A percentile compares a stretch with the other conserved stretches of the same genome.
phyloP scores from a whole-genome alignment of 2,888 invertebrate genomes.

The Caenorhabditis japonica region DNA sequence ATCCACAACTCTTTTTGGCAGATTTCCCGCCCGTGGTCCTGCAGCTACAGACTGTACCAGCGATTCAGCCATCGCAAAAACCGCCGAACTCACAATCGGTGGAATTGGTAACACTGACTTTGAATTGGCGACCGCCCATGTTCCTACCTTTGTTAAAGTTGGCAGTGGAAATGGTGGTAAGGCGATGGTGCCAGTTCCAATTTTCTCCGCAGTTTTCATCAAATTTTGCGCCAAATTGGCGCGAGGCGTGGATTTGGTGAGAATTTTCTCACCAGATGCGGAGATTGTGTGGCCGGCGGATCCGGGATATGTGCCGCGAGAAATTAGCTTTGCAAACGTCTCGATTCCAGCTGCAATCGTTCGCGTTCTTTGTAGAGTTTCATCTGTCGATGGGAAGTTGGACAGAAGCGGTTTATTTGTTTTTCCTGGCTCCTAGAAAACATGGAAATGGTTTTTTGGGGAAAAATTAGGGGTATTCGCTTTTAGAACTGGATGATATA shows the following conservation, averaged over 20 bases:
- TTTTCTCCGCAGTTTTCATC: slow-evolving; percentile 47
- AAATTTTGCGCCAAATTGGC: slow-evolving; percentile 37
- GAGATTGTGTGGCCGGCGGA: slow-evolving; percentile 63
- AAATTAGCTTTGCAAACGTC: slow-evolving; percentile 64
- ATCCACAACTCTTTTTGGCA: slow-evolving; percentile 6
- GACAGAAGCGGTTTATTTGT: slow-evolving; percentile 35
- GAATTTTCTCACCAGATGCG: slow-evolving; percentile 48
- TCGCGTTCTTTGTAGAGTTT: slow-evolving; percentile 59
- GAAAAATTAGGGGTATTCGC: no score
- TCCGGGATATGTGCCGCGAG: slow-evolving; percentile 65
- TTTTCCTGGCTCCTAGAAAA: slow-evolving; percentile 40
- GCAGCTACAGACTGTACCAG: slow-evolving; percentile 34
- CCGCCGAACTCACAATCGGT: slow-evolving; percentile 23
- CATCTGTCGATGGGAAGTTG: slow-evolving; percentile 34
- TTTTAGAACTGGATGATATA: no score
- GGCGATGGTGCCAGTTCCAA: slow-evolving; percentile 44
- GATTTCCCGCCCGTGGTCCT: neutral
- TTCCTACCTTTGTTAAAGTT: slow-evolving; percentile 34
- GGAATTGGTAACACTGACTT: slow-evolving; percentile 35
- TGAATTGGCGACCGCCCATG: slow-evolving; percentile 32
- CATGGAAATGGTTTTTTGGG: neutral
- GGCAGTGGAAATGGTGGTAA: slow-evolving; percentile 54
- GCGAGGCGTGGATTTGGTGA: slow-evolving; percentile 14
- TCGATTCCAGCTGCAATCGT: slow-evolving; percentile 66
- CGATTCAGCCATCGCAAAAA: slow-evolving; percentile 30